A percentile compares a stretch with the other conserved stretches of the same genome.
phyloP scores from a whole-genome alignment of 2,797 vertebrate genomes.

The Amniataba percoides region DNA sequence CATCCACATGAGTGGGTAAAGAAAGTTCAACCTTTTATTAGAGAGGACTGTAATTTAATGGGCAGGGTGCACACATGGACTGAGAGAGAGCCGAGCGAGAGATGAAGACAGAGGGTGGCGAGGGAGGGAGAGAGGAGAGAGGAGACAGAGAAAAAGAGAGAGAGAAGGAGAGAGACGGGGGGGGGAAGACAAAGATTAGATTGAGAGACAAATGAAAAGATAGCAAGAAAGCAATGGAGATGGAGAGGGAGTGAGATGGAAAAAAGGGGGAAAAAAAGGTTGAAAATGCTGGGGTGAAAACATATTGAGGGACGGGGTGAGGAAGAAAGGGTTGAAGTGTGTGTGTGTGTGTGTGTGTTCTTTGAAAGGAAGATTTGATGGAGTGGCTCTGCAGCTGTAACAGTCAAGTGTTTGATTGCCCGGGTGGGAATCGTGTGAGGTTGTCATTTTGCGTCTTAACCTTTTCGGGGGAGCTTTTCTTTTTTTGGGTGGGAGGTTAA shows the following conservation, averaged over 20 bases:
- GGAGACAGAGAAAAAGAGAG: conserved; percentile 11
- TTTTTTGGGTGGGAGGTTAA: conserved; percentile 80
- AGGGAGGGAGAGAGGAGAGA: conserved; percentile 26
- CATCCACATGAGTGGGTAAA: conserved; percentile 89
- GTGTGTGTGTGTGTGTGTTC: conserved; percentile 16
- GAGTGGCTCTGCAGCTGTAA: conserved; percentile 78
- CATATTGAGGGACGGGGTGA: conserved; percentile 57
- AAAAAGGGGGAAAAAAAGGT: conserved; percentile 35
- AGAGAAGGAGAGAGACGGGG: conserved; percentile 21
- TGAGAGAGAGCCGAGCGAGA: conserved; percentile 54
- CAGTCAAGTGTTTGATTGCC: conserved; percentile 78
- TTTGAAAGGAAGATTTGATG: conserved; percentile 60
- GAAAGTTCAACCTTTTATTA: conserved; percentile 92
- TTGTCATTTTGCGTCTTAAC: conserved; percentile 87
- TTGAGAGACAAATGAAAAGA: conserved; percentile 70
- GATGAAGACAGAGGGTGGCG: conserved; percentile 63
- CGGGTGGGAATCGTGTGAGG: conserved; percentile 65
- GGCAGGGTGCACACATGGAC: conserved; percentile 85
- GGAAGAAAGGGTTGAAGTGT: conserved; percentile 41
- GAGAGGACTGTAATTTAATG: conserved; percentile 91
- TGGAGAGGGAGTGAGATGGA: conserved; percentile 58
- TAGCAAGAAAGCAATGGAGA: conserved; percentile 51
- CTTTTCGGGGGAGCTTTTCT: conserved; percentile 73
- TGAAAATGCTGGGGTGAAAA: conserved; percentile 44
- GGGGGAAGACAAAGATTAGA: conserved; percentile 59